A percentile compares a stretch with the other conserved stretches of the same genome.
Evolutionary conservation across 2,888 invertebrate species (phyloP).

Genomic region (Limnephilus auricula): DNA sequence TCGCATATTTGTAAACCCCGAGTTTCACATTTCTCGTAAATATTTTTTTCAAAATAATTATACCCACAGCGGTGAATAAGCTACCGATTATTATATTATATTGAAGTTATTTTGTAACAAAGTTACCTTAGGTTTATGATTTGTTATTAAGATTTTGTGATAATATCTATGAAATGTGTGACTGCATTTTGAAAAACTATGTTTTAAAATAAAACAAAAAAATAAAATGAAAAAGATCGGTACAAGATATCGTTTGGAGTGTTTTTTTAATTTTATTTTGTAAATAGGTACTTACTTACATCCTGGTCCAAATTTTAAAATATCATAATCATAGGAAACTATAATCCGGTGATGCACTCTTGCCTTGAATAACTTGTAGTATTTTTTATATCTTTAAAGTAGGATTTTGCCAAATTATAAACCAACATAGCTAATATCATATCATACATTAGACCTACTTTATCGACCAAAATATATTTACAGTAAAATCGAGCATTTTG

Average conservation of each 20-base stretch:
- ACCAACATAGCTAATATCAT: background rate
- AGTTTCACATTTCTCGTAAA: background rate
- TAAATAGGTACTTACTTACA: background rate
- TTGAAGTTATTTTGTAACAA: conserved; percentile 18
- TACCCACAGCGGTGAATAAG: background rate
- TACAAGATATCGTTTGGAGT: background rate
- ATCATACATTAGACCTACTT: background rate
- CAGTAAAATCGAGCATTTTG: background rate
- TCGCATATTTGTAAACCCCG: background rate
- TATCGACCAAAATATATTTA: background rate
- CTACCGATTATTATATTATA: conserved; percentile 8
- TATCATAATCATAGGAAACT: conserved; percentile 17
- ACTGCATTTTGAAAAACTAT: background rate
- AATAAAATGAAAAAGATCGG: background rate
- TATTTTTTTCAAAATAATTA: background rate
- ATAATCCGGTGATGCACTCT: conserved; percentile 44
- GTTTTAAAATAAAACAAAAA: background rate
- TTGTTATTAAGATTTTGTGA: background rate
- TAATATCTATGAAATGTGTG: background rate
- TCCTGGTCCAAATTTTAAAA: conserved; percentile 41
- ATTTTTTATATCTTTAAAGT: background rate
- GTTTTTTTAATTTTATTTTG: background rate
- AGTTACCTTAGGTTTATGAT: background rate
- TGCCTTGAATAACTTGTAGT: conserved; percentile 31
- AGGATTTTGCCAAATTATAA: background rate